phyloP scores from a whole-genome alignment of 2,797 vertebrate species.

The Clamator glandarius region DNA sequence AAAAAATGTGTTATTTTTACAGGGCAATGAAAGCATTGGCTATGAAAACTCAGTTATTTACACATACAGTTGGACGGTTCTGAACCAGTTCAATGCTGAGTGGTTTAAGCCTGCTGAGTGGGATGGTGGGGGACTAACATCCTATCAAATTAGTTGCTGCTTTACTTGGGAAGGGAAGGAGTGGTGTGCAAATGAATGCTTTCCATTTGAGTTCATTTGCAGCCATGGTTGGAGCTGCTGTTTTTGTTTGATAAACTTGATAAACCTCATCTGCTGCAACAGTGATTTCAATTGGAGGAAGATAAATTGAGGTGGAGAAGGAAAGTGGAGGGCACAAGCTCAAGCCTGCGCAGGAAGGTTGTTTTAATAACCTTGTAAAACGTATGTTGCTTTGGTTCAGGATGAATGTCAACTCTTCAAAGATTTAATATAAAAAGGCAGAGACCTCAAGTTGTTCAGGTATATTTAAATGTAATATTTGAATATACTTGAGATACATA shows the following conservation, averaged over 20 bases:
- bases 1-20: background rate
- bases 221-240: background rate
- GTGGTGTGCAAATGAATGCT: background rate
- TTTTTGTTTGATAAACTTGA: conserved; percentile 48
- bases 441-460: background rate
- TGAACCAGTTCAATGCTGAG: background rate
- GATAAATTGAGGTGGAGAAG: conserved; percentile 58
- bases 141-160: background rate
- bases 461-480: background rate
- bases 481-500: background rate
- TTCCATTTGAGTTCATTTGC: conserved; percentile 25
- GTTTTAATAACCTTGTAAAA: conserved; percentile 29
- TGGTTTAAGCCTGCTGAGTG: background rate
- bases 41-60: background rate
- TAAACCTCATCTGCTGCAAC: conserved; percentile 40
- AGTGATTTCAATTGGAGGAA: conserved; percentile 61
- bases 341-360: conserved; percentile 36
- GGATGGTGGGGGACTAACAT: background rate
- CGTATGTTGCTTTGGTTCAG: background rate
- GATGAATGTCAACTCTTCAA: background rate
- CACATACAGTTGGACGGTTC: background rate
- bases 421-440: background rate
- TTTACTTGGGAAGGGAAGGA: background rate
- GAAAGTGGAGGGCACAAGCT: conserved; percentile 26
- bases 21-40: background rate